phyloP scores from a whole-genome alignment of 2,888 invertebrate species.

The Nomada hirtipes region DNA sequence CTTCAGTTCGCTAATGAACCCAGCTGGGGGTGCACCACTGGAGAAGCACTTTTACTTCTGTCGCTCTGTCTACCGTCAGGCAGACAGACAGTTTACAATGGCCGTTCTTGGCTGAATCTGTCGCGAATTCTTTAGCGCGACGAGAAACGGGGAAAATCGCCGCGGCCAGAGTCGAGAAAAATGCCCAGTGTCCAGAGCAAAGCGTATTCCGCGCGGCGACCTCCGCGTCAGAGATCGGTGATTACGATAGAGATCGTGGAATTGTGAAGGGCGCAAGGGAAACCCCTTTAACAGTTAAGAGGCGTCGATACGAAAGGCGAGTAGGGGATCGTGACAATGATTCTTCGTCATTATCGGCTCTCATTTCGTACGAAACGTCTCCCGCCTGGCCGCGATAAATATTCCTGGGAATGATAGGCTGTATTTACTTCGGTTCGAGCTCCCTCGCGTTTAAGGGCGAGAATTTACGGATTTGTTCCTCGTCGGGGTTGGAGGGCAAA shows the following conservation, averaged over 20 bases:
- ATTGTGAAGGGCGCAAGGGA: conserved; percentile 8
- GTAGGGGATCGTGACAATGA: conserved; percentile 25
- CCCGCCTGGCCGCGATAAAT: conserved; percentile 36
- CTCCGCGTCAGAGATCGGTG: neutral
- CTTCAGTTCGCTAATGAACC: conserved; percentile 81
- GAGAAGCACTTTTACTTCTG: conserved; percentile 81
- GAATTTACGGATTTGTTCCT: conserved; percentile 32
- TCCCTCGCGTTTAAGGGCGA: neutral
- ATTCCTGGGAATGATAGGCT: conserved; percentile 33
- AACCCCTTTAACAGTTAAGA: conserved; percentile 16
- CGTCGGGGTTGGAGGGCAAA: neutral
- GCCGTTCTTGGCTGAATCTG: conserved; percentile 45
- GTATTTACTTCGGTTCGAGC: conserved; percentile 39
- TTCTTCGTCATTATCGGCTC: conserved; percentile 49
- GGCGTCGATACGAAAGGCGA: neutral
- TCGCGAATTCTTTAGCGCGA: conserved; percentile 51
- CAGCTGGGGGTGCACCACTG: conserved; percentile 76
- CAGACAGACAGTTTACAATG: conserved; percentile 67
- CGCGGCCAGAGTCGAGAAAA: neutral
- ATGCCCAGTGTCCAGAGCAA: too few species aligned
- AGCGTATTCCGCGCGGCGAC: too few species aligned
- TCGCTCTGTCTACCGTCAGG: conserved; percentile 73
- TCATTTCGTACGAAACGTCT: conserved; percentile 22
- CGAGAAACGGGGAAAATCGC: neutral
- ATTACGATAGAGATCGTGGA: neutral